Evolutionary conservation across 2,797 vertebrate genomes (phyloP), one percentile per base, ranked within the genome.

Genomic region (Brachyrhaphis roseni): DNA sequence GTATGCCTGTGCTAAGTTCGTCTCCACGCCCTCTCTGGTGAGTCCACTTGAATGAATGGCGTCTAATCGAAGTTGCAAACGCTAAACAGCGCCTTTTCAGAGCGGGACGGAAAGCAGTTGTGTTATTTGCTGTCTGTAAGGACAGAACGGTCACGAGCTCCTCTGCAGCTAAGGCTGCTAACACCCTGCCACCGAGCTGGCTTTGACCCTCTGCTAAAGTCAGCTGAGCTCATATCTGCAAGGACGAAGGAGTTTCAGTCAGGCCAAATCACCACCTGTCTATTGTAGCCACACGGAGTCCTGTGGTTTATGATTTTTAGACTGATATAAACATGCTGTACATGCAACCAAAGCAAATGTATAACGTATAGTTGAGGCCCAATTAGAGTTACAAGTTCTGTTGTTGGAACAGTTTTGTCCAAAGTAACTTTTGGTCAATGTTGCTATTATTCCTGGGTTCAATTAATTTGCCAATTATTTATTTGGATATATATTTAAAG

Each of bases 1-100:
- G 96, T 96, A 94, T 77, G 92, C 95, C 90, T 96, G 96, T 83
- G 95, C 95, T 78, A 96, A 96, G 78, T 96, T 96, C 94, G 94
- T 95, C 91, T 96, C 95, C 86, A 95, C 95, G 71, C 93, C 96
- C 90, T 95, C 95, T 84, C 93, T 96, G 95, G 96, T 96, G 89
- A 95, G 95, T 96, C 89, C 80, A 34, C 15, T 59, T 80, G 89
- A 90, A 82, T 89, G 82, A 79, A 75, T 79, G 62, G 1, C 36
- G 26, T 71, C 8, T 47, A 11, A 5, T 39, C 5, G 8, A 51
- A 20, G 8, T 8, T 41, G 16, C 36, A 51, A 23, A 20, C 18
- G 31, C 4, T 34, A 46, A 75, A 20, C 16, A 0, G 20, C 18
- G 3, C 55, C 5, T 68, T 68, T 39, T 53, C 28, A 2, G 4